Evolutionary conservation across 2,888 invertebrate species (phyloP).

Genomic region (Micropterix aruncella): DNA sequence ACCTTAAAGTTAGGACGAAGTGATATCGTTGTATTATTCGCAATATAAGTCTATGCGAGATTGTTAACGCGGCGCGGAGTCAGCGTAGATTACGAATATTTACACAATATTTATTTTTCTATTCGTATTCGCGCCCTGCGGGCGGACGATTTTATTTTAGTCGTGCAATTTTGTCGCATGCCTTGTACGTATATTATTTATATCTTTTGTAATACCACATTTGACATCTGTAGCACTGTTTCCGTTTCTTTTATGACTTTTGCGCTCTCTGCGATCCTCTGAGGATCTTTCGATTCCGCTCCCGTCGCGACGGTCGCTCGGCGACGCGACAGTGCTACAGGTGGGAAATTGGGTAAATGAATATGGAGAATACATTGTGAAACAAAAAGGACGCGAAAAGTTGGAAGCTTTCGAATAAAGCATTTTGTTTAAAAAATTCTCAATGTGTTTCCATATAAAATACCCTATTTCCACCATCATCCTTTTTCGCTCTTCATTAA

Average conservation of each 20-base stretch:
- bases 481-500: slow-evolving; percentile 6
- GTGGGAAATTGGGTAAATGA: slow-evolving; percentile 53
- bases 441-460: slow-evolving; percentile 52
- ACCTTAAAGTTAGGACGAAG: not conserved
- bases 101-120: not conserved
- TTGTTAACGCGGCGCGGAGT: not conserved
- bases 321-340: slow-evolving; percentile 41
- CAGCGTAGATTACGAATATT: not conserved
- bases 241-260: slow-evolving; percentile 33
- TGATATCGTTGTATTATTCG: not conserved
- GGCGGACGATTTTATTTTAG: not conserved
- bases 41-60: not conserved
- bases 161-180: not conserved
- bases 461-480: slow-evolving; percentile 14
- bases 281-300: not conserved
- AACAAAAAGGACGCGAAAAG: slow-evolving; percentile 36
- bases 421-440: slow-evolving; percentile 50
- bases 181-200: not conserved
- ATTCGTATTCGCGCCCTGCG: not conserved
- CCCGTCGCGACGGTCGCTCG: slow-evolving; percentile 6
- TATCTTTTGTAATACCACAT: slow-evolving; percentile 38
- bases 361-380: slow-evolving; percentile 56
- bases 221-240: slow-evolving; percentile 44
- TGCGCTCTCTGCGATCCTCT: slow-evolving; percentile 15
- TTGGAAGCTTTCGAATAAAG: slow-evolving; percentile 49